phyloP scores from a whole-genome alignment of 2,797 vertebrate species.

The Falco biarmicus region DNA sequence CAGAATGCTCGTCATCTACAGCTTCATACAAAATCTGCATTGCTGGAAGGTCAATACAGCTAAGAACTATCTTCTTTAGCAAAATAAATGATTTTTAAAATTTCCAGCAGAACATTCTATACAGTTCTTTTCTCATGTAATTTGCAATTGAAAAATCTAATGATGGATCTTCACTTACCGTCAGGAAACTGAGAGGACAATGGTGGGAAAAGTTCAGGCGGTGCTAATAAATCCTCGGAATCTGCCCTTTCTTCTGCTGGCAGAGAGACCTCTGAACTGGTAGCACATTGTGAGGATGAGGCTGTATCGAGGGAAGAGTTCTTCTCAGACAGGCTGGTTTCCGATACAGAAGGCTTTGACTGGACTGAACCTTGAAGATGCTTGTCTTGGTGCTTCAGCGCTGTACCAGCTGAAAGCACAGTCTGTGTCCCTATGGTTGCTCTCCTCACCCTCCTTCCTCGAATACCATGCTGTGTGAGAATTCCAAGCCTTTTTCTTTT shows the following conservation, averaged over 20 bases:
- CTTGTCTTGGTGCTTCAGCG: constrained; percentile 49
- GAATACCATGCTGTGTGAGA: background rate
- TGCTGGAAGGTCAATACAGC: background rate
- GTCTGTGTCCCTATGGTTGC: constrained; percentile 59
- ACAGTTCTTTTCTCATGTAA: background rate
- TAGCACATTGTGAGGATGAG: background rate
- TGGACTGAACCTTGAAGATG: background rate
- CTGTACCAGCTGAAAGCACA: constrained; percentile 54
- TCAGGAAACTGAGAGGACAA: constrained; percentile 48
- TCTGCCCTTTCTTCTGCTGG: background rate
- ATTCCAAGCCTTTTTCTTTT: constrained; percentile 38
- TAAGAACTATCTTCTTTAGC: background rate
- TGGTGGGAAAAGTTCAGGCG: constrained; percentile 1
- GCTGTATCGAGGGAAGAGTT: background rate
- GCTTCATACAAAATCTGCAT: background rate
- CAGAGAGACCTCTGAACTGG: background rate
- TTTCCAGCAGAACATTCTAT: background rate
- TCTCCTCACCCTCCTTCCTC: constrained; percentile 58
- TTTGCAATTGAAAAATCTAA: background rate
- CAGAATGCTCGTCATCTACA: background rate
- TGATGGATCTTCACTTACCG: constrained; percentile 52
- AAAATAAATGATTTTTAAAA: background rate
- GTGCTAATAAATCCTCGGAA: background rate
- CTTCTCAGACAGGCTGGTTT: background rate
- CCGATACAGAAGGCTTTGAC: background rate